phyloP scores from a whole-genome alignment of 2,113 vertebrate species.

The Pristiophorus japonicus region DNA sequence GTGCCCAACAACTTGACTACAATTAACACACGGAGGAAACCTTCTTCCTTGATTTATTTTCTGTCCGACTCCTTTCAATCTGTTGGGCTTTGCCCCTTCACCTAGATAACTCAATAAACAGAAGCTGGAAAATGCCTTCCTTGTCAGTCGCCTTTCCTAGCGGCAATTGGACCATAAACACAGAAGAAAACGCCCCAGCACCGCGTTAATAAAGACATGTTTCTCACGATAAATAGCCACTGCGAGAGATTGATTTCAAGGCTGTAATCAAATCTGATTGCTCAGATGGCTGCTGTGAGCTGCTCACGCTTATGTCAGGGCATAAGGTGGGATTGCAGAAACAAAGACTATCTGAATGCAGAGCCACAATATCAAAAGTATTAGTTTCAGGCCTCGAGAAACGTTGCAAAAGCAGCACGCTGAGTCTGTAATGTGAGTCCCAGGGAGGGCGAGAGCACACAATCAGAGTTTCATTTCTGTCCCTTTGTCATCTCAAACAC shows the following conservation, averaged over 20 bases:
- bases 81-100: not conserved
- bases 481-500: not conserved
- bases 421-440: not conserved
- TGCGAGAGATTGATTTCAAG: not conserved
- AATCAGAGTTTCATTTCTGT: not conserved
- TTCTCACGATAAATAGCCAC: not conserved
- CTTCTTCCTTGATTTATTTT: not conserved
- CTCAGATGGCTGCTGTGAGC: not conserved
- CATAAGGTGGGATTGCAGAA: not conserved
- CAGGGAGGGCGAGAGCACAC: not conserved
- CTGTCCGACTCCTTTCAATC: not conserved
- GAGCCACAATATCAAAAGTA: not conserved
- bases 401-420: not conserved
- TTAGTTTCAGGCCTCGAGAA: not conserved
- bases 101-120: not conserved
- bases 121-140: not conserved
- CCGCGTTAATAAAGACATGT: not conserved
- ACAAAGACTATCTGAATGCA: not conserved
- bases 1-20: not conserved
- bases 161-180: not conserved
- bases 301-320: not conserved
- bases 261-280: not conserved
- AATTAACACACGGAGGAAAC: not conserved
- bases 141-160: not conserved
- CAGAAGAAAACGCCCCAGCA: not conserved